Percentiles rank a stretch among this genome's conserved stretches.
Conservation (phyloP, 2,888 invertebrate genomes). For the Tholera decimalis region DNA sequence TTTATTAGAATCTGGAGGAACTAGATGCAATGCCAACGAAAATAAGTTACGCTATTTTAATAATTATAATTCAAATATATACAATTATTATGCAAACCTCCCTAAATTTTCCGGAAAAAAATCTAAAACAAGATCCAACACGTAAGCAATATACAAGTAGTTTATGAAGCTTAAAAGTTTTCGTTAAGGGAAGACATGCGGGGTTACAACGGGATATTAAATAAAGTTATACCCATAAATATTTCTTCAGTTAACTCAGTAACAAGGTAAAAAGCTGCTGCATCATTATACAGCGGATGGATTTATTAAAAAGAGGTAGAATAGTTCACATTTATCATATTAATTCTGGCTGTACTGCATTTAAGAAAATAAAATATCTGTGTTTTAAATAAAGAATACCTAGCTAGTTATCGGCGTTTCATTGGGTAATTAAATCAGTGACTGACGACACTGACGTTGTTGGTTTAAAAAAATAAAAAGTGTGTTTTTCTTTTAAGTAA, state of each 20-base stretch:
- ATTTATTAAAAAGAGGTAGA: conserved; percentile 64
- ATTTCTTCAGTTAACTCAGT: conserved; percentile 88
- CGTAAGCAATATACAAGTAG: conserved; percentile 65
- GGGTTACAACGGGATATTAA: conserved; percentile 83
- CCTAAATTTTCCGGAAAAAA: no score
- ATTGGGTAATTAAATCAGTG: neutral
- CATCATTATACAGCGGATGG: conserved; percentile 65
- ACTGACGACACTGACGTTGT: conserved; percentile 32
- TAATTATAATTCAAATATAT: no score
- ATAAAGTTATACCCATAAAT: conserved; percentile 91
- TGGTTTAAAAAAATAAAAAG: neutral
- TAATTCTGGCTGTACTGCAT: conserved; percentile 33
- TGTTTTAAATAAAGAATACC: conserved; percentile 24
- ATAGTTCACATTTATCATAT: conserved; percentile 58
- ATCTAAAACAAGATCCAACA: conserved; percentile 32
- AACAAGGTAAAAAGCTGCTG: conserved; percentile 78
- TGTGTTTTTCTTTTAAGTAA: conserved; percentile 14
- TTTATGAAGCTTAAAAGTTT: conserved; percentile 86
- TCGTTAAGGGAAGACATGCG: conserved; percentile 71
- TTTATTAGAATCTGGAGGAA: no score
- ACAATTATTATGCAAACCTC: no score
- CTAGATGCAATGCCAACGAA: no score
- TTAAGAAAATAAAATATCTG: neutral
- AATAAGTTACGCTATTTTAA: no score
- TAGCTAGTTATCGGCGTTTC: neutral